Evolutionary conservation across 30 jellyfish, hydroid and myxozoan species (phyloP).

Genomic region (Hydra vulgaris): DNA sequence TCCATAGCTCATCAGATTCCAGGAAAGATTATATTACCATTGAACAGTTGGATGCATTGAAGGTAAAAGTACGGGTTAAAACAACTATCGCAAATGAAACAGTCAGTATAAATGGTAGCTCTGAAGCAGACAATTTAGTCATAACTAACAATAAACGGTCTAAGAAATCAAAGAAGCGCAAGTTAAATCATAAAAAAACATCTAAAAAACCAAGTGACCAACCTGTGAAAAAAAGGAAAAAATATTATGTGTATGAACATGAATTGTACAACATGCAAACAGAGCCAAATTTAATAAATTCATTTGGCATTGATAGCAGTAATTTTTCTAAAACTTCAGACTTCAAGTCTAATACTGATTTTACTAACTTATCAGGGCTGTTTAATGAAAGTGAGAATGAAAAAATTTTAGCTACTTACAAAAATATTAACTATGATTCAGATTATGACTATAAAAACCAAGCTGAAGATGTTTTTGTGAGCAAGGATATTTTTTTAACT

Average conservation of each 20-base stretch:
- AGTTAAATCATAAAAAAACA: neutral
- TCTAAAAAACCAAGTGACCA: conserved; percentile 4
- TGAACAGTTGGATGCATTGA: neutral
- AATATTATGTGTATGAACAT: conserved; percentile 31
- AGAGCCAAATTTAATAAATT: conserved; percentile 1
- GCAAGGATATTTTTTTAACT: conserved; percentile 1
- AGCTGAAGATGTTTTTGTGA: conserved; percentile 2
- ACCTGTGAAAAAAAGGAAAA: conserved; percentile 20
- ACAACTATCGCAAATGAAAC: neutral
- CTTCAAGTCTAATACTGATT: neutral
- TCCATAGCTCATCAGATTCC: conserved; percentile 10
- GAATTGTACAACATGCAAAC: conserved; percentile 17
- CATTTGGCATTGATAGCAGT: neutral
- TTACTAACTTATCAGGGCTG: neutral
- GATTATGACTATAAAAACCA: conserved; percentile 18
- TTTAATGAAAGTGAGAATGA: neutral
- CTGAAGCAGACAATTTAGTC: neutral
- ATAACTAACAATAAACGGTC: neutral
- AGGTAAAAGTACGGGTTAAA: conserved; percentile 2
- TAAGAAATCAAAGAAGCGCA: neutral
- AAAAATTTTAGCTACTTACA: neutral
- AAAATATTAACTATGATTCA: conserved; percentile 18
- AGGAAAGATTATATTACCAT: neutral
- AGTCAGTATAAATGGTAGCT: neutral
- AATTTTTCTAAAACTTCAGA: neutral